Percentiles rank a stretch among this genome's conserved stretches.
These are phyloP conservation scores for Papilio helenus DNA, from an alignment of 1,140 invertebrate species.

Conservation along the genomic window DNA sequence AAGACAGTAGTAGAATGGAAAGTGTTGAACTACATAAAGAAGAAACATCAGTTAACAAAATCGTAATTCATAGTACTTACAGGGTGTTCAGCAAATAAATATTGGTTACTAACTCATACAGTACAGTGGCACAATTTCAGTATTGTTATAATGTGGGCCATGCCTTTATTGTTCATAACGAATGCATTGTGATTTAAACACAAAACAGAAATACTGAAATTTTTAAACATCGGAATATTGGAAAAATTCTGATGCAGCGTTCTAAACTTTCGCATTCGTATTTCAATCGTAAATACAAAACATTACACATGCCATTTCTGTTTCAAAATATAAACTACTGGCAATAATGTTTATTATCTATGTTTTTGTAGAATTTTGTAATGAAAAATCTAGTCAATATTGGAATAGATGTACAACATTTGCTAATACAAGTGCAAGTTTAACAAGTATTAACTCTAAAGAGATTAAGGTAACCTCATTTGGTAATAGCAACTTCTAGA, in stretches of 20 bases:
- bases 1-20: neutral
- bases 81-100: neutral
- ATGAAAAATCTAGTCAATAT: neutral
- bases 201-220: slow-evolving; percentile 9
- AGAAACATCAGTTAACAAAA: neutral
- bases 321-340: neutral
- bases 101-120: neutral
- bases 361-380: neutral
- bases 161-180: neutral
- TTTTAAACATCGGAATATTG: slow-evolving; percentile 15
- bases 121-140: neutral
- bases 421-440: neutral
- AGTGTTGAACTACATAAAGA: neutral
- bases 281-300: slow-evolving; percentile 20
- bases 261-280: slow-evolving; percentile 4
- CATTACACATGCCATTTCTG: slow-evolving; percentile 13
- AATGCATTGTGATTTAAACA: slow-evolving; percentile 4
- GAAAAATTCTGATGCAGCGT: slow-evolving; percentile 8
- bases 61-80: neutral
- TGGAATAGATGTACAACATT: neutral
- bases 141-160: slow-evolving; percentile 22
- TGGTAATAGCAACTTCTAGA: too few species aligned
- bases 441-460: neutral
- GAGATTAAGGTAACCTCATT: neutral
- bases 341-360: neutral